Base-by-base conservation (phyloP, 1,140 invertebrate species). In the Orussus abietinus region DNA sequence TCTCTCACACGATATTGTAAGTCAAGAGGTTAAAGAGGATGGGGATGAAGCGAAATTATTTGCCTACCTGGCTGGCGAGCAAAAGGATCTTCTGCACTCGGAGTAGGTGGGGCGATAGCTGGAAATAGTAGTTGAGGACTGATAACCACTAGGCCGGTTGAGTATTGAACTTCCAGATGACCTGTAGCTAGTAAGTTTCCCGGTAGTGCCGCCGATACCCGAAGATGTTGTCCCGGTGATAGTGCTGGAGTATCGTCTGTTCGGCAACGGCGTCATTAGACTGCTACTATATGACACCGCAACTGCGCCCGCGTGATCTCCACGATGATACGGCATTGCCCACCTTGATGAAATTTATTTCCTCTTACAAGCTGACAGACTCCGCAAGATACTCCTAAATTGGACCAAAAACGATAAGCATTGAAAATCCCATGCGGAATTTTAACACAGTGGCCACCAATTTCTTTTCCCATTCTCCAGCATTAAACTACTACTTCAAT, bases 251-350 rank as follows among this genome's bases (percentile, higher is more conserved):
- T 54, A 66, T 38, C 66, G 56, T 14, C 64, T 54, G 38, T 45
- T 64, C 4, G 69, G 67, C 33, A 66, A 71, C 12, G 69, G 59
- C 29, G 64, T 57, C 64, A 72, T 72, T 42, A 65, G 50, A 36
- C 49, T 70, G 30, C 57, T 58, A 30, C 57, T 69, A 45, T 65
- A 71, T 14, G 61, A 64, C 10, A 69, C 57, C 45, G 69, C 64
- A 42, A 72, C 66, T 47, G 66, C 59, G 43, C 65, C 69, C 42
- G 64, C 49, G 49, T 66, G 62, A 37, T 56, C 63, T 15, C 66
- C 58, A 42, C 61, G 57, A 55, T 72, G 60, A 46, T 59, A 69
- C 52, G 68, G 58, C 69, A 72, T 72, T 55, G 56, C 55, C 11
- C 15, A n/a, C 10, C 10, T 7, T 14, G 14, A 10, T 9, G 15